Base-by-base conservation (phyloP, 2,113 vertebrate genomes). In the Nothocercus nigrocapillus region DNA sequence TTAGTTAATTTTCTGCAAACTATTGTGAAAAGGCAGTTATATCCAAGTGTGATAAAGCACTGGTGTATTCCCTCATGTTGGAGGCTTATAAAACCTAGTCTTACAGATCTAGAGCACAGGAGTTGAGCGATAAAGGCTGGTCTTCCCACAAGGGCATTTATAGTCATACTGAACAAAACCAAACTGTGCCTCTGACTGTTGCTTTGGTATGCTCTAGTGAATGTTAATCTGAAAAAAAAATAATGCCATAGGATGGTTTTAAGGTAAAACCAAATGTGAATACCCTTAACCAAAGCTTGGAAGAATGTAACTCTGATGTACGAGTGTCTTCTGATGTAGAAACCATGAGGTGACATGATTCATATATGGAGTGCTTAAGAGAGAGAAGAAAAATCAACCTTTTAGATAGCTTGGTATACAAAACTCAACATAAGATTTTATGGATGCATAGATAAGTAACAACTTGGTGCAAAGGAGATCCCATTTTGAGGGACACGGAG, bases 401-500 rank as follows among this genome's bases (percentile, higher is more conserved):
- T 5, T 13, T 85, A 22, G 62, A 79, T 11, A 70, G 59, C 85
- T 88, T 88, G 77, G 94, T 86, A 95, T 53, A 75, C 64, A 89
- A 32, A 92, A 88, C 63, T 67, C 82, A 75, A 45, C 63, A 86
- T 89, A 68, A 87, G 3, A 44, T 42, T 84, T 72, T 56, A 95
- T 49, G 74, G 67, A 81, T 61, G 54, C 61, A 94, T 42, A 59
- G 2, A 53, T 66, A 90, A 89, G 72, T 54, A 88, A 85, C 62
- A 82, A 76, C 82, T 51, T 32, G 78, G 67, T 79, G 85, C 72
- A 93, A 86, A 88, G 74, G 84, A 68, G 66, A 87, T 91, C 88
- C 70, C 93, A 28, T 14, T 77, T 44, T 54, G 87, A 94, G 61
- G 70, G 93, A 93, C 82, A 53, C 0, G 0, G 58, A 79, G 38